Percentiles rank a stretch among this genome's conserved stretches.
phyloP scores from a whole-genome alignment of 2,888 invertebrate genomes.

The Drepanosiphum platanoidis region DNA sequence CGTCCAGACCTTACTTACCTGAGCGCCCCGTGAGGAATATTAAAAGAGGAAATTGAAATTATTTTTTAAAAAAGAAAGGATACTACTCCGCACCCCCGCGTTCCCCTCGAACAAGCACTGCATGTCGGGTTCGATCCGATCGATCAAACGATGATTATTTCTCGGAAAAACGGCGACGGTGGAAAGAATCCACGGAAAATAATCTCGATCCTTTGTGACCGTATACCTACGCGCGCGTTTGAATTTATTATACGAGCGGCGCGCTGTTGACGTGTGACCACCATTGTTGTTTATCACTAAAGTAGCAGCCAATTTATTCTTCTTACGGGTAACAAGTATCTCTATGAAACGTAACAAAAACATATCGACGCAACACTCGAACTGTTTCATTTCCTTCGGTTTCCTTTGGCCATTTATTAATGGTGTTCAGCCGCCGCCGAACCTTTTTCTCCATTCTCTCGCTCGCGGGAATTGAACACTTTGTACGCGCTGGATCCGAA shows the following conservation, averaged over 20 bases:
- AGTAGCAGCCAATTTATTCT: conserved; percentile 33
- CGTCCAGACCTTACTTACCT: too few relatives aligned
- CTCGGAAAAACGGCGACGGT: too few relatives aligned
- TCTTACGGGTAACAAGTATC: conserved; percentile 33
- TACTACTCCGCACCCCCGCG: too few relatives aligned
- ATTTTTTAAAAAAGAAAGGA: too few relatives aligned
- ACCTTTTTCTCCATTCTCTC: conserved; percentile 31
- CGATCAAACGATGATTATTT: too few relatives aligned
- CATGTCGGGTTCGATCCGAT: too few relatives aligned
- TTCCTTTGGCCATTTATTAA: conserved; percentile 50
- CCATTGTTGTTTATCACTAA: conserved; percentile 41
- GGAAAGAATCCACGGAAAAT: background rate
- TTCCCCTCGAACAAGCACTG: too few relatives aligned
- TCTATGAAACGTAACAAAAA: conserved; percentile 46
- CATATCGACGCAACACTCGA: conserved; percentile 37
- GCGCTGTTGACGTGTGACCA: conserved; percentile 40
- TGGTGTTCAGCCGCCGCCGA: conserved; percentile 1
- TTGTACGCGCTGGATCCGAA: conserved; percentile 45
- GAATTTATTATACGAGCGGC: conserved; percentile 10
- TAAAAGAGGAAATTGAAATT: too few relatives aligned
- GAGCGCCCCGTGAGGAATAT: too few relatives aligned
- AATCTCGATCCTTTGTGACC: background rate
- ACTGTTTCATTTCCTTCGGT: conserved; percentile 51
- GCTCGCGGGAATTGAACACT: conserved; percentile 57
- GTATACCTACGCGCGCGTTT: background rate